phyloP scores from a whole-genome alignment of 2,888 invertebrate genomes.

The Psylliodes chrysocephalus region DNA sequence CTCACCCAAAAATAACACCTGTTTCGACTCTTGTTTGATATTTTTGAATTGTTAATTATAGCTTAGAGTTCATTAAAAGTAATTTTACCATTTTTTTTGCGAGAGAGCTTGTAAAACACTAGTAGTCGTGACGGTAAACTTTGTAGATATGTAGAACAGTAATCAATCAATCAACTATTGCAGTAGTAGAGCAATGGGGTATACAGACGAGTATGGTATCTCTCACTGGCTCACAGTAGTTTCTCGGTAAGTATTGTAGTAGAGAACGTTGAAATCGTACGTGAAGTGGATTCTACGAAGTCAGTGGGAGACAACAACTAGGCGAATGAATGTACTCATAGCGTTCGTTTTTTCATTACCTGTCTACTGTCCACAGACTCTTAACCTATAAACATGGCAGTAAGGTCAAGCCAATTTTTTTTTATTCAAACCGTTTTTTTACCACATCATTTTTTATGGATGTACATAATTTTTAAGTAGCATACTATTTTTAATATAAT shows the following conservation, averaged over 20 bases:
- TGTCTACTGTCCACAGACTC: conserved; percentile 64
- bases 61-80: conserved; percentile 33
- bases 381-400: conserved; percentile 66
- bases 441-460: conserved; percentile 4
- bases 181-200: conserved; percentile 44
- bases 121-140: conserved; percentile 58
- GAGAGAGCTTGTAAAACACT: conserved; percentile 36
- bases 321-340: conserved; percentile 39
- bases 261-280: conserved; percentile 59
- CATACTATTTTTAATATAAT: too few species aligned
- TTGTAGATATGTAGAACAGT: conserved; percentile 58
- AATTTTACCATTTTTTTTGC: conserved; percentile 40
- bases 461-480: too few species aligned
- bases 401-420: conserved; percentile 60
- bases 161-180: conserved; percentile 55
- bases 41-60: conserved; percentile 23
- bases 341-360: conserved; percentile 53
- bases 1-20: conserved; percentile 1
- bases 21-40: neutral
- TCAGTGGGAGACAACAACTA: conserved; percentile 50
- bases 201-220: conserved; percentile 55
- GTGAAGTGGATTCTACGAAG: conserved; percentile 60
- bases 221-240: conserved; percentile 62
- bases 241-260: conserved; percentile 59
- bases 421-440: neutral